A percentile compares a stretch with the other conserved stretches of the same genome.
phyloP scores from a whole-genome alignment of 2,888 invertebrate genomes.

The Brenthis daphne region DNA sequence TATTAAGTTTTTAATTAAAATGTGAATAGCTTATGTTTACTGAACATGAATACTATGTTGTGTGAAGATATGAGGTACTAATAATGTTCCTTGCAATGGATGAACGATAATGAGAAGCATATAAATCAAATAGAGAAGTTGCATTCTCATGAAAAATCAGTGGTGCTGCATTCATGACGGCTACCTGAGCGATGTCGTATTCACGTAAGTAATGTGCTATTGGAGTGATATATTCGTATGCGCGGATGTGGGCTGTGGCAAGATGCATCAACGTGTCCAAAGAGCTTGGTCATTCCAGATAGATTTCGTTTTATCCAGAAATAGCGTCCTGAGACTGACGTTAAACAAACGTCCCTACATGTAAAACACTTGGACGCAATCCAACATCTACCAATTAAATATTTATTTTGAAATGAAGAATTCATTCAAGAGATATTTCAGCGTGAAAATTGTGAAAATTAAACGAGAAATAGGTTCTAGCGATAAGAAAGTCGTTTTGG shows the following conservation, averaged over 20 bases:
- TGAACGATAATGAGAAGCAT: constrained; percentile 66
- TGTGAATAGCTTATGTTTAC: constrained; percentile 37
- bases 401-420: constrained; percentile 24
- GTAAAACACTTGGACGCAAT: constrained; percentile 77
- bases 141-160: constrained; percentile 25
- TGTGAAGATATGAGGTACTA: constrained; percentile 52
- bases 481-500: constrained; percentile 57
- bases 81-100: constrained; percentile 78
- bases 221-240: constrained; percentile 14
- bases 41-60: constrained; percentile 42
- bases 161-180: constrained; percentile 22
- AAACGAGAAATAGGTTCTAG: constrained; percentile 27
- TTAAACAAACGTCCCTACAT: constrained; percentile 61
- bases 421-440: constrained; percentile 9
- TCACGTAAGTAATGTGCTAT: constrained; percentile 3
- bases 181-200: constrained; percentile 14
- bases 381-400: constrained; percentile 57
- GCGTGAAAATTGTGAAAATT: constrained; percentile 10
- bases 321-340: constrained; percentile 60
- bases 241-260: constrained; percentile 37
- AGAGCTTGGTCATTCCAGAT: constrained; percentile 27
- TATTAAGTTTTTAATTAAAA: not conserved
- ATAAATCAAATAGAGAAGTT: constrained; percentile 49
- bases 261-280: constrained; percentile 47
- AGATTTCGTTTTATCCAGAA: constrained; percentile 43